These are phyloP conservation scores for Myotis lucifugus DNA, from an alignment of 2,113 vertebrate genomes.

Conservation along the genomic window DNA sequence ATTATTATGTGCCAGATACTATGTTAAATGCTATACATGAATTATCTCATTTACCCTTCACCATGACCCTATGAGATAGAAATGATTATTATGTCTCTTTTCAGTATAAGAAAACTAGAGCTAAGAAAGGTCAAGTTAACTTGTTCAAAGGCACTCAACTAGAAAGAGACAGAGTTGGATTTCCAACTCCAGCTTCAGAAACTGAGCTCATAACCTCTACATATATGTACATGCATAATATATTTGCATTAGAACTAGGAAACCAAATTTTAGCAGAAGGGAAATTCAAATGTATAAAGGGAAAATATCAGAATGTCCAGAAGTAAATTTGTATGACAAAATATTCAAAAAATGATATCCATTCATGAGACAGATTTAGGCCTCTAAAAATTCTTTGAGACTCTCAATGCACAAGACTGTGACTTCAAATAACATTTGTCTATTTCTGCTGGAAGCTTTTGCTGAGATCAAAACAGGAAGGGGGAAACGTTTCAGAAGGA, in stretches of 20 bases:
- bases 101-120: conserved; percentile 10
- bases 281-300: conserved; percentile 73
- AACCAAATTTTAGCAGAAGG: conserved; percentile 72
- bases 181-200: conserved; percentile 35
- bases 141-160: conserved; percentile 14
- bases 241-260: conserved; percentile 71
- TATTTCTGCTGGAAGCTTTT: conserved; percentile 52
- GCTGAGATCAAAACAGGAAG: conserved; percentile 49
- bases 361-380: conserved; percentile 24
- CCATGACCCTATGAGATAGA: not conserved
- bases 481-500: not conserved
- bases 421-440: conserved; percentile 55
- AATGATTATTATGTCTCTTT: conserved; percentile 35
- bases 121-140: conserved; percentile 30
- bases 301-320: conserved; percentile 68
- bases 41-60: conserved; percentile 28
- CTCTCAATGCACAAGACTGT: conserved; percentile 16
- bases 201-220: not conserved
- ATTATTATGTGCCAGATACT: not conserved
- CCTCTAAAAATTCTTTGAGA: conserved; percentile 39
- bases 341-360: conserved; percentile 70
- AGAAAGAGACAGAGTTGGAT: not conserved
- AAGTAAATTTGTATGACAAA: conserved; percentile 76
- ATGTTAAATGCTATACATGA: not conserved
- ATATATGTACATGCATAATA: not conserved